Evolutionary conservation across 2,797 vertebrate genomes (phyloP), one percentile per base, ranked within the genome.

Genomic region (Pteropus rufus): DNA sequence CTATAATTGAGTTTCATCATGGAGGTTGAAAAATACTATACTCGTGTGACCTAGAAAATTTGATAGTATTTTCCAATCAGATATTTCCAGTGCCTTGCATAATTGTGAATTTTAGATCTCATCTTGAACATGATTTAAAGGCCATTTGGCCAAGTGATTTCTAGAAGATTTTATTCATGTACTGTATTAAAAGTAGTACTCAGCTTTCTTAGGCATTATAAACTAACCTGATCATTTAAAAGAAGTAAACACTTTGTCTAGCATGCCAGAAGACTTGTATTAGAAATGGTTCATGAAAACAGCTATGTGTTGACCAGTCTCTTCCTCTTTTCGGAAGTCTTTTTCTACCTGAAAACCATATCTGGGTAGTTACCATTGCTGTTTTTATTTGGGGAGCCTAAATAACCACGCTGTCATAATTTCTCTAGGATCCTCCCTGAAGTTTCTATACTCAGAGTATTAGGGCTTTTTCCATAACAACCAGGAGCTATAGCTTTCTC

Each of bases 61-160:
- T 97, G 92, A 96, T 94, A 97, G 76, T 97, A 89, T 97, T 97
- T 97, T 95, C 94, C 97, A 98, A 87, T 97, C 94, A 97, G 79
- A 95, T 79, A 95, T 97, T 98, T 96, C 93, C 98, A 98, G 98
- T 98, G 97, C 98, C 98, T 98, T 96, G 62, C 97, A 97, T 93
- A 54, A 64, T 11, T 96, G 69, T 94, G 79, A 94, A 96, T 97
- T 12, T 90, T 86, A 97, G 81, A 84, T 91, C 94, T 98, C 88
- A 89, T 82, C 96, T 94, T 97, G 96, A 96, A 96, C 93, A 39
- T 98, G 96, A 86, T 94, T 97, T 96, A 96, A 93, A 82, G 91
- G 81, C 56, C 60, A 60, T 97, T 97, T 96, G 84, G 94, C 97
- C 95, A 96, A 77, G 46, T 96, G 96, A 97, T 67, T 98, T 97